Evolutionary conservation across 2,113 vertebrate species (phyloP).

Genomic region (Vulpes lagopus): DNA sequence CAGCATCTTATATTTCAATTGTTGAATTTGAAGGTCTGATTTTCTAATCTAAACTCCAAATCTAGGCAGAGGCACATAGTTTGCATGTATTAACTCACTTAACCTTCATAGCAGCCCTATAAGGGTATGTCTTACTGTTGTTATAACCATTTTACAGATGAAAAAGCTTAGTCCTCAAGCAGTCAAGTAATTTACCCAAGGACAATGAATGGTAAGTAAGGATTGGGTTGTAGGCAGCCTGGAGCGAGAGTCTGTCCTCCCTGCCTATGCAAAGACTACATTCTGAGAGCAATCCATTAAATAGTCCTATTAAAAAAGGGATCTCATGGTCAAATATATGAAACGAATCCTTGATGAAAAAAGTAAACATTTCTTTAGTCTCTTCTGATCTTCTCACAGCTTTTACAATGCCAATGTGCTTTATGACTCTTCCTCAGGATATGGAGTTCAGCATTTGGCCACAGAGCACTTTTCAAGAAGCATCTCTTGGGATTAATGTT

Average conservation of each 20-base stretch:
- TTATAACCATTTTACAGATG: not conserved
- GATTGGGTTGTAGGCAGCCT: not conserved
- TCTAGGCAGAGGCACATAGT: not conserved
- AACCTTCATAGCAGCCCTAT: not conserved
- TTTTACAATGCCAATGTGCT: not conserved
- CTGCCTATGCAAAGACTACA: not conserved
- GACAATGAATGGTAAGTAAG: not conserved
- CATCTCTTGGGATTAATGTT: not conserved
- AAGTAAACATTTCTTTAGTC: not conserved
- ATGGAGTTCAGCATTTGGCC: not conserved
- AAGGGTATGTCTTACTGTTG: not conserved
- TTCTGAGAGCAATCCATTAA: not conserved
- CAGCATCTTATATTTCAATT: not conserved
- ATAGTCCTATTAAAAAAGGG: not conserved
- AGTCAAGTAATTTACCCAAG: not conserved
- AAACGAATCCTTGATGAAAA: not conserved
- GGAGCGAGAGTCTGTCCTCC: not conserved
- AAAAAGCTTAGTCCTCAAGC: not conserved
- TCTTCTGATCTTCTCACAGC: not conserved
- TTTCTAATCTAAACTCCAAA: not conserved
- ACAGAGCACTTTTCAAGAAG: not conserved
- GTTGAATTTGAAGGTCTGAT: not conserved
- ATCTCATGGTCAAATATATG: not conserved
- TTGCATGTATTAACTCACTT: not conserved
- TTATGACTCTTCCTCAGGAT: not conserved